Evolutionary conservation across 2,888 invertebrate genomes (phyloP), one percentile per base, ranked within the genome.

Genomic region (Parnassius apollo): DNA sequence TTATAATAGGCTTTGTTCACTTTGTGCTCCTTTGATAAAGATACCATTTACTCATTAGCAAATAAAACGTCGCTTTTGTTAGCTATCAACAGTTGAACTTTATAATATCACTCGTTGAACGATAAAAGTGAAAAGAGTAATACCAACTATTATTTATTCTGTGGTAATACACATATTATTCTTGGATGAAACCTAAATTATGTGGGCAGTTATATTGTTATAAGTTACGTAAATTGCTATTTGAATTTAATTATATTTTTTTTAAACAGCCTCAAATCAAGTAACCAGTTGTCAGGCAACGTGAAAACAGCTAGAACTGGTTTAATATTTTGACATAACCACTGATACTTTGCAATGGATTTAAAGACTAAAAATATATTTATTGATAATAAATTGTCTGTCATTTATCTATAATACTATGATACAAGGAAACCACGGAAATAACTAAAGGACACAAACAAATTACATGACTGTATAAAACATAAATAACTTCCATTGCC

Each of bases 61-160:
- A 68, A 65, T 68, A 69, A 59, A 66, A 51, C 51, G 55, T 57
- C 58, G 64, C 66, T 67, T 65, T 67, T 62, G 65, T 65, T 66
- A 66, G 67, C 73, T 75, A 75, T 75, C 73, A 73, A 65, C 66
- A 68, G 65, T 70, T 73, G 66, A 69, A 71, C 70, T 66, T 64
- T 57, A 35, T 68, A 69, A 72, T 71, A 70, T 75, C 72, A 68
- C 53, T 65, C 65, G 63, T 68, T 69, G 25, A 62, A 65, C 69
- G 76, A 76, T 76, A 75, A 71, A 67, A 65, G 64, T 62, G 61
- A 64, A 69, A 66, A 67, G 65, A 13, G 48, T 2, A 49, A n/a
- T n/a, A n/a, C n/a, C n/a, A n/a, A n/a, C n/a, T n/a, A n/a, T n/a
- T n/a, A n/a, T n/a, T n/a, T n/a, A n/a, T n/a, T n/a, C n/a, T n/a